phyloP scores from a whole-genome alignment of 1,140 invertebrate species.

The Drosophila repleta region DNA sequence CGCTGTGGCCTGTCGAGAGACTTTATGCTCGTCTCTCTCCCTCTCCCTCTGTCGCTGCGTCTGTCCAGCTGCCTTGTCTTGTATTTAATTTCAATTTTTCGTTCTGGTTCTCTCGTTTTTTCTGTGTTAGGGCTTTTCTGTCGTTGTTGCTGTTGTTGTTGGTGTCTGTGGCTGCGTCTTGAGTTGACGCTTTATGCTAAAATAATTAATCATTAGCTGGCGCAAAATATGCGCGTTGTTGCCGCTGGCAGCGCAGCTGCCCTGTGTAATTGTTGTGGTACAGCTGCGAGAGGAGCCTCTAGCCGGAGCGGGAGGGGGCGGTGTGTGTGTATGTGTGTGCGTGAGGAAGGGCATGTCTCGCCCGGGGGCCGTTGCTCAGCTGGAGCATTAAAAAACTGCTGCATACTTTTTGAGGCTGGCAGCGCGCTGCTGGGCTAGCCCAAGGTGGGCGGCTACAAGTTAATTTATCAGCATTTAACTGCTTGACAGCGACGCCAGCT shows the following conservation, averaged over 20 bases:
- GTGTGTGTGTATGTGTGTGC: too few species aligned
- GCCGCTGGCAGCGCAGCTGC: conserved; percentile 51
- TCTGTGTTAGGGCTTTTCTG: background rate
- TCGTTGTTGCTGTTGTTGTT: conserved; percentile 11
- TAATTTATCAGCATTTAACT: conserved; percentile 81
- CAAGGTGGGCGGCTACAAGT: conserved; percentile 53
- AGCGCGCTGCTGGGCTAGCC: background rate
- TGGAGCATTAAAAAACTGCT: conserved; percentile 71
- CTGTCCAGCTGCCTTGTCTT: conserved; percentile 51
- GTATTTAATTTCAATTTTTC: conserved; percentile 77
- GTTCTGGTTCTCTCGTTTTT: background rate
- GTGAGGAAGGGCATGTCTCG: too few species aligned
- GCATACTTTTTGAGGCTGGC: conserved; percentile 45
- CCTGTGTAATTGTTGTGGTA: conserved; percentile 74
- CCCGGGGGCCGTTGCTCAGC: conserved; percentile 18
- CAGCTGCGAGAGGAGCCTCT: background rate
- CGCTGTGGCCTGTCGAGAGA: conserved; percentile 38
- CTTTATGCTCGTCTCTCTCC: conserved; percentile 8
- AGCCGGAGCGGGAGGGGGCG: background rate
- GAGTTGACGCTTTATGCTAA: conserved; percentile 81
- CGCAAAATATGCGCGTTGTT: conserved; percentile 69
- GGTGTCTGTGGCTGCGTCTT: conserved; percentile 52
- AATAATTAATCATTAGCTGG: conserved; percentile 80
- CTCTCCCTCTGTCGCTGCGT: conserved; percentile 22
- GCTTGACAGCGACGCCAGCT: conserved; percentile 57